These are phyloP conservation scores for Mizuhopecten yessoensis DNA, from an alignment of 1,140 invertebrate genomes.

Conservation along the genomic window DNA sequence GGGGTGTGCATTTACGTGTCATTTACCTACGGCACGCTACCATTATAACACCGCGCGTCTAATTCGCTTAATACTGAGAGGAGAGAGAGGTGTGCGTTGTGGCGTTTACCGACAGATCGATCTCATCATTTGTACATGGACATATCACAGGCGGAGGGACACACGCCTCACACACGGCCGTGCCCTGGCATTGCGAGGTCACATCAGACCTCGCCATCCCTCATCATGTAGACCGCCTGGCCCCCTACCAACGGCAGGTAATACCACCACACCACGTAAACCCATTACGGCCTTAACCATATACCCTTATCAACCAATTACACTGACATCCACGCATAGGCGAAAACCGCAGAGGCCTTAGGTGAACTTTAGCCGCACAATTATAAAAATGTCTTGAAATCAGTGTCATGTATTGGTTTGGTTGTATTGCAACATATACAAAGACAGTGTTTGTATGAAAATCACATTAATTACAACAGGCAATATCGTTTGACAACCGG, in stretches of 20 bases:
- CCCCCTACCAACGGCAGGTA: not conserved
- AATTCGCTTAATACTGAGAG: constrained; percentile 33
- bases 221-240: not conserved
- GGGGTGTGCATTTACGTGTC: constrained; percentile 12
- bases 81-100: constrained; percentile 31
- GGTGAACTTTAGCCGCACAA: not conserved
- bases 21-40: constrained; percentile 1
- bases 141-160: constrained; percentile 10
- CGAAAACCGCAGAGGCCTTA: not conserved
- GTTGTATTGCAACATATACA: not conserved
- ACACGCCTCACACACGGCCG: constrained; percentile 7
- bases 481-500: not conserved
- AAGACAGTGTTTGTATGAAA: not conserved
- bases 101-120: constrained; percentile 19
- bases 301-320: not conserved
- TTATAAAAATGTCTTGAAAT: constrained; percentile 28
- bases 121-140: constrained; percentile 1
- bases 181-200: not conserved
- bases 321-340: not conserved
- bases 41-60: constrained; percentile 23
- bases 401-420: not conserved
- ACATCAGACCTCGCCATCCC: not conserved
- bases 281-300: constrained; percentile 6
- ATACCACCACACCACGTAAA: not conserved
- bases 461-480: not conserved